Base-by-base conservation (phyloP, 2,113 vertebrate genomes). In the Talpa occidentalis region DNA sequence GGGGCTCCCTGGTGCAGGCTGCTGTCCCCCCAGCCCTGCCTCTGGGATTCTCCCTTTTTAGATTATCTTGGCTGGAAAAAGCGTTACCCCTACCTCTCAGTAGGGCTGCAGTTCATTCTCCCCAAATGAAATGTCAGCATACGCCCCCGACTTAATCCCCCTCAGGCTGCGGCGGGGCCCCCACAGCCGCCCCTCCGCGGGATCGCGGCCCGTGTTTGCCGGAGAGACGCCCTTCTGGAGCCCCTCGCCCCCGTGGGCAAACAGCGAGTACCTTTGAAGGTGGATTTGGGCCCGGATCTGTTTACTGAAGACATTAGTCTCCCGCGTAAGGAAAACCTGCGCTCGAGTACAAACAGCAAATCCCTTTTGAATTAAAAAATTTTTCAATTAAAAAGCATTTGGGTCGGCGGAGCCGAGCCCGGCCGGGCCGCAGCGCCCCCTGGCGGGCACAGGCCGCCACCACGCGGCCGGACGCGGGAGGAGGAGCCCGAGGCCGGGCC, bases 331-430 rank as follows among this genome's bases (percentile, higher is more conserved):
- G 85, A 92, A 91, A 95, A 91, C 92, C 94, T 96, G 95, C 96
- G 82, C 92, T 93, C n/a, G 64, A 74, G 95, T 56, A 97, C 96
- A 96, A 96, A 96, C 93, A 97, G 97, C 94, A 97, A 97, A 97
- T 97, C 97, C 97, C 95, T 97, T 97, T 97, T 97, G 97, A 97
- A 97, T 97, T 97, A 97, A 97, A 97, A 97, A 97, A 90, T 35
- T 15, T 96, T 97, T 94, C 97, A 97, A 97, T 97, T 97, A 97
- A 97, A 97, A 96, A 95, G 95, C 94, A 91, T 77, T 94, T 95
- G 95, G 87, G 94, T 72, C 85, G 10, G 9, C 80, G 89, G 85
- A 81, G 97, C 76, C 0, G 0, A 67, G 81, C 62, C 79, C 91
- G n/a, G 91, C 83, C 10, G 0, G 56, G 22, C 28, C 49, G 1